Evolutionary conservation across 92 coral and sea anemone species (phyloP).

Genomic region (Parazoanthus swiftii): DNA sequence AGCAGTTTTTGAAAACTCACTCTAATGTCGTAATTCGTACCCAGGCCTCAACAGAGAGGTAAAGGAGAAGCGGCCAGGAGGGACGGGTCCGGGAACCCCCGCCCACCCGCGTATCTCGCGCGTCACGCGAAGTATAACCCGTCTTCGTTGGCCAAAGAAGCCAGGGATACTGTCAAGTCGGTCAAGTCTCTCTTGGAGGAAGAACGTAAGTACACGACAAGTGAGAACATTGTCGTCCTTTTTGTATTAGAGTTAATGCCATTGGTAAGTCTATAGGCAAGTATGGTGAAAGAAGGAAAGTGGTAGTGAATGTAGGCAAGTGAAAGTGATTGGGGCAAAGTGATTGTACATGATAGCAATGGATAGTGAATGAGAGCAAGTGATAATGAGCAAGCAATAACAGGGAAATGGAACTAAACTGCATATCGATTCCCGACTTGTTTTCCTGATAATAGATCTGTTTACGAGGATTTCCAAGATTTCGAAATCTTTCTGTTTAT

Average conservation of each 20-base stretch:
- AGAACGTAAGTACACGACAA: conserved; percentile 74
- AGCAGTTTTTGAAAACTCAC: background rate
- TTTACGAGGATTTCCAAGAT: background rate
- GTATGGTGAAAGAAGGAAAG: background rate
- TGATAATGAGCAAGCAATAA: too few relatives aligned
- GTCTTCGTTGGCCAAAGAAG: conserved; percentile 88
- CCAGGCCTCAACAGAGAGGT: conserved; percentile 80
- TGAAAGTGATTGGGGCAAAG: background rate
- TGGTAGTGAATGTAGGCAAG: background rate
- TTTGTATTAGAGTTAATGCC: too few relatives aligned
- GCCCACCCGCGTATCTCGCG: conserved; percentile 86
- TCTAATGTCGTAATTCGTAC: background rate
- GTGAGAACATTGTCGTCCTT: background rate
- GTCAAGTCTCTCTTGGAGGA: conserved; percentile 89
- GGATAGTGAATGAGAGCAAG: too few relatives aligned
- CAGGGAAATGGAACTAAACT: too few relatives aligned
- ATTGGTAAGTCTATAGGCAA: background rate
- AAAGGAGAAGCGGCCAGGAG: conserved; percentile 79
- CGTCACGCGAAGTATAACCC: conserved; percentile 85
- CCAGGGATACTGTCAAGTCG: conserved; percentile 84
- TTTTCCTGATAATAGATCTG: too few relatives aligned
- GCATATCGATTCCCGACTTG: background rate
- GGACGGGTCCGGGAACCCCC: conserved; percentile 65
- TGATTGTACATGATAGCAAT: background rate
- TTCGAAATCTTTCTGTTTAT: too few relatives aligned